Conservation (phyloP, 2,797 vertebrate genomes). For the Coilia nasus region DNA sequence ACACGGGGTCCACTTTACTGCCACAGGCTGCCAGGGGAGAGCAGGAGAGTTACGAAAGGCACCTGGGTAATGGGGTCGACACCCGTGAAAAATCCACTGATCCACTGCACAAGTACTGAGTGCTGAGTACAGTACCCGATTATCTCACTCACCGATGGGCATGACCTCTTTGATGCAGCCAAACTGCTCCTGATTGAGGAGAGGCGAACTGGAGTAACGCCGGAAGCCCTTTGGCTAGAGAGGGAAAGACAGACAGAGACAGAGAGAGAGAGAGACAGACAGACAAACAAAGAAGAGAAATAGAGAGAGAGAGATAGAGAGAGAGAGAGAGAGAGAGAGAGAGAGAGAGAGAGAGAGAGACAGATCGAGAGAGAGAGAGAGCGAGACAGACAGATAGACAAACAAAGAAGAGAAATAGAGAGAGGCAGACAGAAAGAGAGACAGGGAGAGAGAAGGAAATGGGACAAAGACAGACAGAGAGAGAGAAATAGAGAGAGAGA, state of each 20-base stretch:
- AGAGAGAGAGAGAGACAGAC: slow-evolving; percentile 28
- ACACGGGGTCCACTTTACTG: slow-evolving; percentile 97
- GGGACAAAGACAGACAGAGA: slow-evolving; percentile 59
- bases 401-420: too few relatives aligned
- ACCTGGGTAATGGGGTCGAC: slow-evolving; percentile 5
- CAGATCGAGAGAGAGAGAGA: slow-evolving; percentile 24
- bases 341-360: slow-evolving; percentile 36
- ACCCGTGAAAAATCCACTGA: not conserved
- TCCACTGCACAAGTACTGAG: not conserved
- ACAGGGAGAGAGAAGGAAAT: slow-evolving; percentile 34
- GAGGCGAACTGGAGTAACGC: slow-evolving; percentile 95
- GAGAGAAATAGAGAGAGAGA: slow-evolving; percentile 31
- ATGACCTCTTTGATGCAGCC: slow-evolving; percentile 99
- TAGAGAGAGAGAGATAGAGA: slow-evolving; percentile 3
- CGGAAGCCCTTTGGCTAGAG: slow-evolving; percentile 95
- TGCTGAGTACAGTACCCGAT: not conserved
- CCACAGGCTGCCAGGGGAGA: slow-evolving; percentile 83
- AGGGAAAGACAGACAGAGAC: slow-evolving; percentile 59
- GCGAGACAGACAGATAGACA: slow-evolving; percentile 36
- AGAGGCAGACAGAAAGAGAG: slow-evolving; percentile 18
- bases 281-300: too few relatives aligned
- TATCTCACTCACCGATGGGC: slow-evolving; percentile 89
- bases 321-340: slow-evolving; percentile 29
- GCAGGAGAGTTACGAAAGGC: not conserved
- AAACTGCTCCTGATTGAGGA: slow-evolving; percentile 98